Base-by-base conservation (phyloP, 2,113 vertebrate genomes). In the Nibea albiflora region DNA sequence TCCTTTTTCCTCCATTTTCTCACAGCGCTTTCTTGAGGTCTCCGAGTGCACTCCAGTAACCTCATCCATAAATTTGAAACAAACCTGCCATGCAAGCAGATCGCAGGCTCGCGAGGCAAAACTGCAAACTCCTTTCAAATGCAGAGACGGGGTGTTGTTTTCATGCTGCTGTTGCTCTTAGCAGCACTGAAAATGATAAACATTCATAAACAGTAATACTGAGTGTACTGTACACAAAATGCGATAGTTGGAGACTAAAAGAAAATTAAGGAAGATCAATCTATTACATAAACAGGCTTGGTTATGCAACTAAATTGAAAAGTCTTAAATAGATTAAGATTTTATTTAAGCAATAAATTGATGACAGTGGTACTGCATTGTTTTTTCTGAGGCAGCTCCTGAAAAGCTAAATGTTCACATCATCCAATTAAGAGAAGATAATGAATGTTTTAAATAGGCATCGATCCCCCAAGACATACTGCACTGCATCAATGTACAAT, bases 81-180 rank as follows among this genome's bases (percentile, higher is more conserved):
- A 88, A 89, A 81, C 82, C 61, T 85, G 80, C 85, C 60, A 53
- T 46, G 76, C 71, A 89, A 89, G 87, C 82, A 87, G 79, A 86
- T 72, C 20, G 35, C 10, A 7, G 7, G 35, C 64, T 68, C 2
- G 3, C 11, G 10, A 42, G 57, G 52, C n/a, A 84, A 88, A 85
- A 71, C 58, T 56, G 58, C 58, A 80, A 75, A 84, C 16, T 14
- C 57, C 39, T 61, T 77, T 85, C 19, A 56, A 78, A 87, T 72
- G 26, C 26, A 61, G 7, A 46, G 46, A 50, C 31, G 47, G 26
- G 28, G 46, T 53, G 57, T 57, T 77, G 20, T 72, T 81, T 73
- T 70, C 57, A 3, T 76, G 65, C 67, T 70, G 35, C 50, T 61
- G 58, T 64, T 80, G 57, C 69, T 84, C 62, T 78, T 15, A 60